Evolutionary conservation across 2,888 invertebrate genomes (phyloP).

Genomic region (Amblyjoppa proteus): DNA sequence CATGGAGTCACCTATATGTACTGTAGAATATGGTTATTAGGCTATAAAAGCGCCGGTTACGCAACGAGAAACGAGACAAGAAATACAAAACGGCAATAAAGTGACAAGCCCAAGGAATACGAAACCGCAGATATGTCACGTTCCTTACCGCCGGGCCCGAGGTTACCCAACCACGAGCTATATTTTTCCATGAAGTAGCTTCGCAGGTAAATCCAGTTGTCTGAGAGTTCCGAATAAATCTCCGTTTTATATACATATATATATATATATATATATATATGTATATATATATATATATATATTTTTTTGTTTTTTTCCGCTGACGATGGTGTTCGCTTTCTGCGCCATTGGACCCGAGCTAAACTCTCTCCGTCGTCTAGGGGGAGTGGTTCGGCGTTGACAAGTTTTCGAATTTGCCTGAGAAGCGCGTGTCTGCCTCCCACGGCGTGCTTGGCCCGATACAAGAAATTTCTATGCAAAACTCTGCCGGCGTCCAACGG

Average conservation of each 20-base stretch:
- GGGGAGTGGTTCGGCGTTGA: conserved; percentile 55
- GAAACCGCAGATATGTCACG: conserved; percentile 43
- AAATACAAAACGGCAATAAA: conserved; percentile 21
- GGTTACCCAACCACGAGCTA: conserved; percentile 33
- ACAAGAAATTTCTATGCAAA: conserved; percentile 76
- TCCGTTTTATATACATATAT: conserved; percentile 53
- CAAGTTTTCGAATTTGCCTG: conserved; percentile 78
- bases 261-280: background rate
- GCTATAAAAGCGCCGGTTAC: conserved; percentile 30
- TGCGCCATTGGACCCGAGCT: background rate
- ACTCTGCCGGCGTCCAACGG: conserved; percentile 61
- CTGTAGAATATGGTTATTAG: conserved; percentile 26
- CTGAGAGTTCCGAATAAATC: conserved; percentile 68
- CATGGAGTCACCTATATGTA: background rate
- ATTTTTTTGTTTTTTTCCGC: background rate
- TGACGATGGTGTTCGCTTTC: background rate
- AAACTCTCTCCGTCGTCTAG: conserved; percentile 10
- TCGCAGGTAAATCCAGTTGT: conserved; percentile 55
- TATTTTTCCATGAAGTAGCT: conserved; percentile 1
- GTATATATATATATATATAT: background rate
- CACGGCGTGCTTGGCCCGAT: conserved; percentile 54
- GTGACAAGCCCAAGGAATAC: conserved; percentile 21
- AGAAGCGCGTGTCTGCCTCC: conserved; percentile 56
- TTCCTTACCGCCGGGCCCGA: conserved; percentile 15
- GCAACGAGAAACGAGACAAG: conserved; percentile 27